Conservation (phyloP, 2,797 vertebrate genomes). For the Botia kubotai region DNA sequence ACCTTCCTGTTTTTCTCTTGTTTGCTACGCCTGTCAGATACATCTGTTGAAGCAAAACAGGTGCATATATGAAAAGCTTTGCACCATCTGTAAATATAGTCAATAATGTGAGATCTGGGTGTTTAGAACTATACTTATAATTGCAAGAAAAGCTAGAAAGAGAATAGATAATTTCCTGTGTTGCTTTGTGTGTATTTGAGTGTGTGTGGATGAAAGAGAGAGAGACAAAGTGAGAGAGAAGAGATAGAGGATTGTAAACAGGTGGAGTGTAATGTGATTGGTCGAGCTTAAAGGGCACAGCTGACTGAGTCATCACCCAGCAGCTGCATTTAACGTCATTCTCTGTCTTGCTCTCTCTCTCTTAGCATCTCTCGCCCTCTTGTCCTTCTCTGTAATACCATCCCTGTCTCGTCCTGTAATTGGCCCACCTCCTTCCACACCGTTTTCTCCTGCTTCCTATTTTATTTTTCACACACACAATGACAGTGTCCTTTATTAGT, state of each 20-base stretch:
- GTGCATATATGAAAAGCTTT: neutral
- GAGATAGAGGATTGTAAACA: conserved; percentile 41
- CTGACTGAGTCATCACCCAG: conserved; percentile 59
- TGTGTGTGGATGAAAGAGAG: neutral
- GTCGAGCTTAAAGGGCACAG: conserved; percentile 52
- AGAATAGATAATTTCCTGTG: neutral
- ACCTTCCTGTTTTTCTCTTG: too few relatives aligned
- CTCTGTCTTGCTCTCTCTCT: conserved; percentile 2
- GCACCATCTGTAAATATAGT: conserved; percentile 2
- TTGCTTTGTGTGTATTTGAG: neutral
- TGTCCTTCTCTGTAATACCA: conserved; percentile 8
- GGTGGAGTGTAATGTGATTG: conserved; percentile 49
- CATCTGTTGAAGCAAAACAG: neutral
- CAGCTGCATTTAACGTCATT: conserved; percentile 41
- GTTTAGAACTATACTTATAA: neutral
- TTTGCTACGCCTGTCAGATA: too few relatives aligned
- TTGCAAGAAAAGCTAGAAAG: neutral
- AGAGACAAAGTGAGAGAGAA: neutral
- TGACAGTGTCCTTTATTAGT: neutral
- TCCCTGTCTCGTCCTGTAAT: neutral
- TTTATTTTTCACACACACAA: neutral
- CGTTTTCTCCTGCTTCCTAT: conserved; percentile 6
- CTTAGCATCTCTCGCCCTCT: neutral
- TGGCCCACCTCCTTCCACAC: conserved; percentile 21
- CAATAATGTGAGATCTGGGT: neutral